Conservation (phyloP, 2,888 invertebrate genomes). For the Strigamia maritima region DNA sequence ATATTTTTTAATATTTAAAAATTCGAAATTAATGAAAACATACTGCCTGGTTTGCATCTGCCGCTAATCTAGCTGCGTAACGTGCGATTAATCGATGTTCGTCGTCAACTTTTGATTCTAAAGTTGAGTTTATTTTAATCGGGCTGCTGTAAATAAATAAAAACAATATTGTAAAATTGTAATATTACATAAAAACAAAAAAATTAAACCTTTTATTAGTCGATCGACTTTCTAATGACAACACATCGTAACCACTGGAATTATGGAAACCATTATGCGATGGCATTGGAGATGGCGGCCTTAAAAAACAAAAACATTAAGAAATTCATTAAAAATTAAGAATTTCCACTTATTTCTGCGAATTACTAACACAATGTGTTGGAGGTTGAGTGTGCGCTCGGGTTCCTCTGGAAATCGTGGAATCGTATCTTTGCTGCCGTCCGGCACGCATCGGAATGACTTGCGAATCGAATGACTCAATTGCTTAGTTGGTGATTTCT, state of each 20-base stretch:
- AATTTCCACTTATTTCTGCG: background rate
- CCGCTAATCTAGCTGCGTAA: constrained; percentile 92
- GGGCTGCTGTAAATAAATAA: constrained; percentile 47
- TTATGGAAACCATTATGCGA: constrained; percentile 91
- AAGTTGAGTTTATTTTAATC: constrained; percentile 51
- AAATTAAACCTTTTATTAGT: constrained; percentile 46
- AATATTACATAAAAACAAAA: background rate
- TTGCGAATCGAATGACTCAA: constrained; percentile 88
- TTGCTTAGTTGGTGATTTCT: constrained; percentile 96
- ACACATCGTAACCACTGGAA: constrained; percentile 65
- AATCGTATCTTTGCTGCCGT: constrained; percentile 72
- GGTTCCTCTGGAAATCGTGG: constrained; percentile 91
- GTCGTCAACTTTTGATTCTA: constrained; percentile 67
- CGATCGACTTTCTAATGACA: constrained; percentile 53
- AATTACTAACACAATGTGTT: constrained; percentile 87
- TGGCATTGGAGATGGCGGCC: constrained; percentile 88
- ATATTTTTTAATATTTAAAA: constrained; percentile 16
- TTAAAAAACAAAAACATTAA: constrained; percentile 49
- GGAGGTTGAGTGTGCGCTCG: constrained; percentile 88
- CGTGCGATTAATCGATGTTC: constrained; percentile 94
- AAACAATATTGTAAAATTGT: background rate
- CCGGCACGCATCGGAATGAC: constrained; percentile 95
- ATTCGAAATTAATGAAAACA: constrained; percentile 49
- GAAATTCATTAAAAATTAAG: background rate
- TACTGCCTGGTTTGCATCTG: constrained; percentile 75